These are phyloP conservation scores for Cephus pulcher DNA, from an alignment of 2,888 invertebrate species.

Conservation along the genomic window DNA sequence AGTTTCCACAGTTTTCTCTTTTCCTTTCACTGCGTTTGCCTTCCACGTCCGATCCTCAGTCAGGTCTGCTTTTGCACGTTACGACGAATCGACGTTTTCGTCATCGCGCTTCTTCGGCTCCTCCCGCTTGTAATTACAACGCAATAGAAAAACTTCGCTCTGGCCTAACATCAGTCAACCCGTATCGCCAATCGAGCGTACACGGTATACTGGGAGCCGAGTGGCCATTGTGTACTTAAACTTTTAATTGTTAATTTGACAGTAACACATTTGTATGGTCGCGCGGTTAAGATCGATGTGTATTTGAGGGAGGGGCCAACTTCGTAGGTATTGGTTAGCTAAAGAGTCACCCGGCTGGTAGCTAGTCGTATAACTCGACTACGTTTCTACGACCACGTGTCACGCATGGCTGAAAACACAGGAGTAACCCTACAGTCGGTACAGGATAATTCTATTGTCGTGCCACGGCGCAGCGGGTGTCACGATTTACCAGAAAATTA, in stretches of 20 bases:
- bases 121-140: not conserved
- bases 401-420: not conserved
- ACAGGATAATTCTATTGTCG: not conserved
- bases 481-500: not conserved
- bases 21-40: not conserved
- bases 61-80: not conserved
- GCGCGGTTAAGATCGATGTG: too few relatives aligned
- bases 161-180: not conserved
- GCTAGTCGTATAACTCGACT: not conserved
- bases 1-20: not conserved
- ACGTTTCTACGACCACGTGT: not conserved
- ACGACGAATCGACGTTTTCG: not conserved
- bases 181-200: not conserved
- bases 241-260: too few relatives aligned
- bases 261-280: too few relatives aligned
- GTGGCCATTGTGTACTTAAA: too few relatives aligned
- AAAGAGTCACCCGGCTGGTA: not conserved
- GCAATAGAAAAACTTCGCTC: not conserved
- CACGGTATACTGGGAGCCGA: too few relatives aligned
- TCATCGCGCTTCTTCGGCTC: not conserved
- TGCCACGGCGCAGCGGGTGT: not conserved
- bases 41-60: not conserved
- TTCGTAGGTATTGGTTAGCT: not conserved
- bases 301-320: not conserved
- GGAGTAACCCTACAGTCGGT: not conserved